phyloP scores from a whole-genome alignment of 1,140 invertebrate genomes.

The Patella vulgata region DNA sequence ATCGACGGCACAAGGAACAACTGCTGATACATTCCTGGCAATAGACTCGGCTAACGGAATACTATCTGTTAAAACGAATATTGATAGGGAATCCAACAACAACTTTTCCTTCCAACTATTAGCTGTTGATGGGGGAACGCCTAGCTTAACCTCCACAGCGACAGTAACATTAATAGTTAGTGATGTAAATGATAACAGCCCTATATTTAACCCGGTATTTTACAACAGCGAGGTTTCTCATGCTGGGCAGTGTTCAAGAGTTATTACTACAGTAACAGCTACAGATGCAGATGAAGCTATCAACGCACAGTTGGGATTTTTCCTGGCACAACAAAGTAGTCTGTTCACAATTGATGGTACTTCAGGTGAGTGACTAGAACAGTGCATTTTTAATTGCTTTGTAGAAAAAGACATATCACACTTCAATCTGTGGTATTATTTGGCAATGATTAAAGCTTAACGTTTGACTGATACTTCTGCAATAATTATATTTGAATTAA shows the following conservation, averaged over 20 bases:
- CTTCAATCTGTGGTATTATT: no score
- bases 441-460: no score
- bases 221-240: constrained; percentile 61
- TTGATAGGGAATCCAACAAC: constrained; percentile 82
- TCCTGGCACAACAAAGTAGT: constrained; percentile 24
- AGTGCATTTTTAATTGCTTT: no score
- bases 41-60: neutral
- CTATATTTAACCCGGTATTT: constrained; percentile 25
- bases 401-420: no score
- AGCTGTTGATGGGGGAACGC: constrained; percentile 89
- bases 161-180: constrained; percentile 81
- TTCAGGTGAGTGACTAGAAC: constrained; percentile 9
- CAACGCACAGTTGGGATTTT: constrained; percentile 89
- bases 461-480: no score
- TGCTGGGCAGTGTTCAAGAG: constrained; percentile 30
- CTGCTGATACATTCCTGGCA: constrained; percentile 26
- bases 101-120: constrained; percentile 85
- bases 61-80: constrained; percentile 2
- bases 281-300: constrained; percentile 61
- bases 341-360: constrained; percentile 16
- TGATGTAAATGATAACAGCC: constrained; percentile 77
- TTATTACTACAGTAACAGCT: constrained; percentile 26
- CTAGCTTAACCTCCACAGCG: constrained; percentile 85
- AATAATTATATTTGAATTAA: no score
- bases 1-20: constrained; percentile 67